Evolutionary conservation across 2,113 vertebrate species (phyloP).

Genomic region (Mastomys natalensis): DNA sequence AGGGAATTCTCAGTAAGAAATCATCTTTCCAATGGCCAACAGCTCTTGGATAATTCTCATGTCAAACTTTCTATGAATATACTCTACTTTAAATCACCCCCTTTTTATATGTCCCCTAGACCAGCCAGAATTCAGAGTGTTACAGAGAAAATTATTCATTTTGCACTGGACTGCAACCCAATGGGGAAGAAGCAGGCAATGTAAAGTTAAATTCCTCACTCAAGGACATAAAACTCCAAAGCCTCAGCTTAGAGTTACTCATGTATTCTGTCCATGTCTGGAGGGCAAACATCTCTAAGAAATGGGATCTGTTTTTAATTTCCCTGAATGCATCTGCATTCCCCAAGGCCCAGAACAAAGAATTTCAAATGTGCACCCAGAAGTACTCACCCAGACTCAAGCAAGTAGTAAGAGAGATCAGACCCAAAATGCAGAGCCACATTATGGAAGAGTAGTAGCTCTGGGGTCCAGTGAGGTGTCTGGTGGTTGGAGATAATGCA

Average conservation of each 20-base stretch:
- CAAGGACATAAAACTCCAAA: background rate
- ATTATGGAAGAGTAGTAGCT: background rate
- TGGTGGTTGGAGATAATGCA: rapidly evolving
- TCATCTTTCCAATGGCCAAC: background rate
- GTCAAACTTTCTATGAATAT: background rate
- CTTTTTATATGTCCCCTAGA: background rate
- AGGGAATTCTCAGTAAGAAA: background rate
- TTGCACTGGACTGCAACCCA: background rate
- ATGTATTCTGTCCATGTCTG: background rate
- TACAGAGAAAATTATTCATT: background rate
- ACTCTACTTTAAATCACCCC: background rate
- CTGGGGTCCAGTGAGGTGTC: rapidly evolving
- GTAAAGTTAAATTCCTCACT: background rate
- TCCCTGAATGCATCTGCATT: rapidly evolving
- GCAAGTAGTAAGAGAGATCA: background rate
- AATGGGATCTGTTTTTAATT: too few species aligned
- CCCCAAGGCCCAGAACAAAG: rapidly evolving
- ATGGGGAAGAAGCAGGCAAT: background rate
- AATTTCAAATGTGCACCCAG: too few species aligned
- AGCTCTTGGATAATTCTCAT: background rate
- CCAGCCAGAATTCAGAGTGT: background rate
- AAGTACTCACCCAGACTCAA: constrained; percentile 32
- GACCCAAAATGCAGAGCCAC: background rate
- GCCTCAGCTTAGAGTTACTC: background rate
- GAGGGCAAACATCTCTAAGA: rapidly evolving